Base-by-base conservation (phyloP, 2,888 invertebrate genomes). In the Tholera decimalis region DNA sequence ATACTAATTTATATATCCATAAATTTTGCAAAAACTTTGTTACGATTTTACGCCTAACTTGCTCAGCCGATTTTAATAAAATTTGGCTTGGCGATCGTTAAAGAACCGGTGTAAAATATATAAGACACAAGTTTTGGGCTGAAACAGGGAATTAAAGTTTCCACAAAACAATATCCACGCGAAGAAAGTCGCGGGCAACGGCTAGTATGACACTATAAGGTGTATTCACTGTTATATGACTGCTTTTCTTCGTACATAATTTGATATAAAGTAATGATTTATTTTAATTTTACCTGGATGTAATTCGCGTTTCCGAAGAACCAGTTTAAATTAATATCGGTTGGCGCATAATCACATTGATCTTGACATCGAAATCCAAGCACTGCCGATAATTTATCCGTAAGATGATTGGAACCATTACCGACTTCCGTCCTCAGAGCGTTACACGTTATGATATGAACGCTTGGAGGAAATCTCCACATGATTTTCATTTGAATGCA, bases 381-480 rank as follows among this genome's bases (percentile, higher is more conserved):
- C 46, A 24, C 15, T 11, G 18, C 9, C 26, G 44, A 69, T 69
- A 51, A 60, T 72, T 55, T 51, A 72, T 72, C 33, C 37, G 24
- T 41, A 37, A 61, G 30, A 37, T 60, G 20, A 72, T 72, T 61
- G 37, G 57, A 54, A 54, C 35, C 30, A 55, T 60, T 77, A 77
- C 26, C 28, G 26, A 33, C 55, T 61, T 77, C 64, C 73, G 33
- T 53, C 72, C 41, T 51, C 18, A 2, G 13, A 51, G 7, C 28
- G 44, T 58, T 41, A 51, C 37, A 39, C 13, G 39, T 20, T 44
- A 62, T 72, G 37, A 72, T 53, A 35, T 72, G 44, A 55, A 44
- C 28, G 24, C 26, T 73, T 57, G 24, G 47, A 72, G 72, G n/a
- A n/a, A 73, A 54, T 64, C 72, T 77, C 39, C 56, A 73, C 53